Base-by-base conservation (phyloP, 92 coral and sea anemone species). In the Micromussa lordhowensis region DNA sequence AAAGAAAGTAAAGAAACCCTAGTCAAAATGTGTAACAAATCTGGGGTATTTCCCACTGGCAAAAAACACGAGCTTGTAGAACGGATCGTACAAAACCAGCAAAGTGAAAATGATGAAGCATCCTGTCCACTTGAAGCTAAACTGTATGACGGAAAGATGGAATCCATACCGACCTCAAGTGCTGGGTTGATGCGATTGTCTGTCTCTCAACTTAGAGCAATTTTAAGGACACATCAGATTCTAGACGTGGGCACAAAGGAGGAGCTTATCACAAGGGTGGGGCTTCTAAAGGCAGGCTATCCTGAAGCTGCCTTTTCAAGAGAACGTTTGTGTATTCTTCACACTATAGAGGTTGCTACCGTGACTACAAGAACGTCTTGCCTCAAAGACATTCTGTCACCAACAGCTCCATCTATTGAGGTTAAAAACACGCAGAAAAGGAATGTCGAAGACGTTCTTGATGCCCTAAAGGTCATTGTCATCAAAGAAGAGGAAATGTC, bases 21-120 rank as follows among this genome's bases (percentile, higher is more conserved):
- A 0, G 83, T 57, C 13, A 48, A 80, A 64, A 86, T 90, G 87
- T 89, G 92, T 40, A 68, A 75, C 51, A 68, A 92, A 44, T 73
- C 90, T 26, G 84, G 89, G 5, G 64, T 89, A 79, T 22, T 82
- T 28, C 51, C 91, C 24, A 58, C 58, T 44, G 91, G 93, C 30
- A 87, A 89, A 69, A 92, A 92, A 82, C 87, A 90, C 51, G 89
- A 90, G 58, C 86, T 92, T 68, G 91, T 92, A 74, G 59, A 77
- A 32, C 79, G 81, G 18, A 85, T 89, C 21, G 93, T 78, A 63
- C 68, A 76, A 86, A 79, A 75, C 90, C 40, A 36, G 24, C 44
- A 30, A 79, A 29, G 55, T 74, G 78, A 34, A 30, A 34, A n/a
- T 59, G 70, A 76, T n/a, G n/a, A n/a, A n/a, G n/a, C n/a, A n/a